These are phyloP conservation scores for Hydriomena furcata DNA, from an alignment of 2,888 invertebrate species.

Conservation along the genomic window DNA sequence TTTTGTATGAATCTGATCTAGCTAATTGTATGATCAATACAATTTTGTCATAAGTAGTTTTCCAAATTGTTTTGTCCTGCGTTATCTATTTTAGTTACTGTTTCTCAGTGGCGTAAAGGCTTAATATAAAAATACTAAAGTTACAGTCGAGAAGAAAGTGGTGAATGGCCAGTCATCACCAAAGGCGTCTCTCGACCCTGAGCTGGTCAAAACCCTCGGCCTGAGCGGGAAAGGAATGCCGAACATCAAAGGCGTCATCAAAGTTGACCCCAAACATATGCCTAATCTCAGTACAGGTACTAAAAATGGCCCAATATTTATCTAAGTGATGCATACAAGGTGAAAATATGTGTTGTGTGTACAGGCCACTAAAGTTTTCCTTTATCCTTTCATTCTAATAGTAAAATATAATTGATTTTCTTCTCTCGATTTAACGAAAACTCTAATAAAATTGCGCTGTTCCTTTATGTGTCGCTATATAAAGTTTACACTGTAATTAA, in stretches of 20 bases:
- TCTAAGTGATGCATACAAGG: constrained; percentile 1
- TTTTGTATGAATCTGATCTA: no score
- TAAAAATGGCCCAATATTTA: constrained; percentile 5
- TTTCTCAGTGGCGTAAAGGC: not conserved
- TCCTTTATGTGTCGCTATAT: no score
- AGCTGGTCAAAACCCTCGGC: constrained; percentile 80
- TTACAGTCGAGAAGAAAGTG: constrained; percentile 69
- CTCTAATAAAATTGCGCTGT: no score
- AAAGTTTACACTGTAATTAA: no score
- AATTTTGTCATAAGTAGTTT: no score
- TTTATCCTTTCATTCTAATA: no score
- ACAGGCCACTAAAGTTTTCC: no score
- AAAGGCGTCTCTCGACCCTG: constrained; percentile 75
- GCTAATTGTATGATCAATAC: no score
- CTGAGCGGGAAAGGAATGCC: constrained; percentile 80
- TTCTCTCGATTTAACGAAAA: no score
- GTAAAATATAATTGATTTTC: no score
- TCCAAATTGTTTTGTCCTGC: no score
- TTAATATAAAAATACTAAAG: constrained; percentile 29
- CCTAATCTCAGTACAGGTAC: constrained; percentile 82
- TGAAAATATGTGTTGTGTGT: constrained; percentile 19
- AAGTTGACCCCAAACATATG: constrained; percentile 89
- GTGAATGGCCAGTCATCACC: constrained; percentile 78
- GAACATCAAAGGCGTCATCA: constrained; percentile 87
- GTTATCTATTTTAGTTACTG: not conserved